Base-by-base conservation (phyloP, 2,797 vertebrate genomes). In the Phoeniculus purpureus region DNA sequence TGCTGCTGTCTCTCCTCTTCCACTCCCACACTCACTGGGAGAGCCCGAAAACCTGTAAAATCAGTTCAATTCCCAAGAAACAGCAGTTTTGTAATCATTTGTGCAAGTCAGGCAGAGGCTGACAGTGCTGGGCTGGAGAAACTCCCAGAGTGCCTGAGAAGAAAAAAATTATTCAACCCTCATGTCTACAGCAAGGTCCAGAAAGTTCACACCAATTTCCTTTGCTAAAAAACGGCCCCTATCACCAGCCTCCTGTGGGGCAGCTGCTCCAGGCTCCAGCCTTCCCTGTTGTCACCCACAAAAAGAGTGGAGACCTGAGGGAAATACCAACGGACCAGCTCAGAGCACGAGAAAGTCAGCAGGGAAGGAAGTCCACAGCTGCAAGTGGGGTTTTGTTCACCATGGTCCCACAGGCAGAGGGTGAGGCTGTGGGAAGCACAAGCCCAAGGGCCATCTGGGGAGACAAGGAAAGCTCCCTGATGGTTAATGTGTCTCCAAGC, bases 101-200 rank as follows among this genome's bases (percentile, higher is more conserved):
- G 76, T 93, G 79, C 87, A 85, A 89, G 78, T 87, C 90, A 89
- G 82, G 89, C 74, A 85, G 52, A 70, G 32, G 32, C 50, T 82
- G 86, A 81, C 20, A 66, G 31, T 20, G 62, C 81, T 66, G 77
- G 79, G 79, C 73, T 52, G 66, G 4, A 89, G 27, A 13, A 92
- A 85, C 25, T 89, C 76, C 70, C 92, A 90, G 23, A 61, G 47
- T 32, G 50, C 58, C 73, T 37, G 14, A 66, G 76, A 73, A 89
- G 64, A 21, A 83, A 83, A 83, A 87, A 90, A 26, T 1, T 4
- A 67, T 60, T 78, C 59, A 70, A 64, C 20, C 4, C 16, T 67
- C 3, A 5, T 2, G 2, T 43, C 66, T 7, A 31, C 15, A 66
- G 47, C 0, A 1, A 85, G 43, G 34, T 90, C 31, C 54, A 78